These are phyloP conservation scores for Amphipoea oculea DNA, from an alignment of 2,888 invertebrate genomes.

Conservation along the genomic window DNA sequence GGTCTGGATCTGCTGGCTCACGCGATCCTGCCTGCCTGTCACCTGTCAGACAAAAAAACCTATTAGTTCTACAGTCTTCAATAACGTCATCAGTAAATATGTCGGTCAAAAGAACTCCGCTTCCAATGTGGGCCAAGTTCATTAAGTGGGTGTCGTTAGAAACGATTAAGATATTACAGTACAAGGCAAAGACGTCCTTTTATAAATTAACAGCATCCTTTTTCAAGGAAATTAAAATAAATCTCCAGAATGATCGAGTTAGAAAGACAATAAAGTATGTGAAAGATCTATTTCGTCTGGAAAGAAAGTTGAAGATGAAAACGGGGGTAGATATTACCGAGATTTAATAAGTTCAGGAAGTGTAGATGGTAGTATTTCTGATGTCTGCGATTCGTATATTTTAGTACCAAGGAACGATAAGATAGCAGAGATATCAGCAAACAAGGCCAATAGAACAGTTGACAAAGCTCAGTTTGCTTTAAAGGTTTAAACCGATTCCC, in stretches of 20 bases:
- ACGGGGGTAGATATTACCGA: constrained; percentile 7
- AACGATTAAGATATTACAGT: constrained; percentile 45
- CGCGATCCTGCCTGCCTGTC: constrained; percentile 91
- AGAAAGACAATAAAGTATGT: constrained; percentile 20
- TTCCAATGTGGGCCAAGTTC: constrained; percentile 36
- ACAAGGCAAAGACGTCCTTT: constrained; percentile 26
- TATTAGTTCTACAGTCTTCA: constrained; percentile 18
- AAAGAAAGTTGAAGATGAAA: constrained; percentile 23
- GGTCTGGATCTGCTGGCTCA: constrained; percentile 93
- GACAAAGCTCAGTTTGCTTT: constrained; percentile 40
- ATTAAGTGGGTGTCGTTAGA: constrained; percentile 36
- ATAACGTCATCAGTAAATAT: constrained; percentile 11
- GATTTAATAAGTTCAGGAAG: constrained; percentile 17
- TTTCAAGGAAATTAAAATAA: constrained; percentile 34
- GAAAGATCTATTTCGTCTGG: constrained; percentile 3
- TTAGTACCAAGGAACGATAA: constrained; percentile 18
- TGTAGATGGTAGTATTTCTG: constrained; percentile 9
- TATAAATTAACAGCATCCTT: constrained; percentile 37
- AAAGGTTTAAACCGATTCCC: constrained; percentile 38
- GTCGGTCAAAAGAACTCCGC: constrained; percentile 24
- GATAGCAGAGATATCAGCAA: constrained; percentile 35
- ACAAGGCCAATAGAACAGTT: constrained; percentile 29
- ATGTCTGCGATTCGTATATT: neutral
- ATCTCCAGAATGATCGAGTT: constrained; percentile 5
- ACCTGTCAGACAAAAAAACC: constrained; percentile 88